Conservation (phyloP, 2,888 invertebrate species). For the Gibbula magus region DNA sequence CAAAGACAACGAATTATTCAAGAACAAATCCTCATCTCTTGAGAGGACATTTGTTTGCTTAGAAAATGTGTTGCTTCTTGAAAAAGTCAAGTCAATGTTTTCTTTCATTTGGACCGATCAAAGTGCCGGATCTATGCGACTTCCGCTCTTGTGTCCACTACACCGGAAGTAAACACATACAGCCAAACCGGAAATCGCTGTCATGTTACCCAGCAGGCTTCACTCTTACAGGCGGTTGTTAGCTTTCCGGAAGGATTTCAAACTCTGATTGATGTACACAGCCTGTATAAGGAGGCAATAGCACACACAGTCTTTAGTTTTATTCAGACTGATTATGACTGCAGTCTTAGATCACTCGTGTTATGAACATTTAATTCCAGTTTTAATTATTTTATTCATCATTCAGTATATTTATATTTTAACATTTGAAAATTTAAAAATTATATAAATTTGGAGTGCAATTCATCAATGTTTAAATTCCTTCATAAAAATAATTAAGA, state of each 20-base stretch:
- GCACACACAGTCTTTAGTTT: too few relatives aligned
- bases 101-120: slow-evolving; percentile 1
- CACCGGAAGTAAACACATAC: neutral
- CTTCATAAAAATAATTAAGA: too few relatives aligned
- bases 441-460: too few relatives aligned
- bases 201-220: neutral
- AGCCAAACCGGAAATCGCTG: neutral
- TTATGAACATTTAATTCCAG: too few relatives aligned
- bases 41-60: neutral
- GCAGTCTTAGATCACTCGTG: too few relatives aligned
- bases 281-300: neutral
- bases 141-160: neutral
- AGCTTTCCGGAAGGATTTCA: neutral
- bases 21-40: neutral
- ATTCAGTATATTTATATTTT: too few relatives aligned
- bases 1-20: neutral
- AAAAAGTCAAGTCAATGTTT: neutral
- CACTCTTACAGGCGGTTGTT: neutral
- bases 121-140: slow-evolving; percentile 5
- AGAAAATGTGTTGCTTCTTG: neutral
- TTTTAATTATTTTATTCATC: too few relatives aligned
- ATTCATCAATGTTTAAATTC: too few relatives aligned
- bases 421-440: too few relatives aligned
- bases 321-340: too few relatives aligned
- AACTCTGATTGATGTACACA: neutral